Evolutionary conservation across 2,797 vertebrate species (phyloP), one percentile per base, ranked within the genome.

Genomic region (Orientallactaga sibirica): DNA sequence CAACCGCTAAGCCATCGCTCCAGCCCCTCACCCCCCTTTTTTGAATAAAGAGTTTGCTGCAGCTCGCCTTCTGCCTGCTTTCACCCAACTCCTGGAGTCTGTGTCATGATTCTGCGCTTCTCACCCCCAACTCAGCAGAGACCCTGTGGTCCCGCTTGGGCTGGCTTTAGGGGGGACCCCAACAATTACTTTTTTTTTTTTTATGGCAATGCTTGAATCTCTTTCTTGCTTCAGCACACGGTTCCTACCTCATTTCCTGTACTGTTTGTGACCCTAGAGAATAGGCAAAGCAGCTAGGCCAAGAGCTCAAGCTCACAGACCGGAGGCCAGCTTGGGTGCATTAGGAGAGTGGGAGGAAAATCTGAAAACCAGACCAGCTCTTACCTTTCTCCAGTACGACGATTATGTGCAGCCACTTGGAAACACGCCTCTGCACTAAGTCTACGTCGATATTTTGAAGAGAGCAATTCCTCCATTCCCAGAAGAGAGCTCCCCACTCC

Each of bases 331-430:
- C 16, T 15, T 70, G 29, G 5, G 33, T 1, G 4, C 27, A 16
- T 9, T 29, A 8, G 71, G 16, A 4, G 33, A 19, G n/a, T 1
- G 2, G 15, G 3, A 70, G 20, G n/a, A 58, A 41, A 68, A 41
- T 71, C 24, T 8, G 41, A 81, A 68, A 2, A 24, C 4, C 55
- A 58, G 15, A 64, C 22, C 33, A 1, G 29, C 25, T 27, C 16
- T 90, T 96, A 98, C 98, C 98, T 98, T 98, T 98, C 79, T 98
- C 98, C 37, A 98, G 94, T 41, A 97, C 79, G 7, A 90, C 90
- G 75, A 98, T 92, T 6, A 96, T 97, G 5, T 97, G 96, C 71
- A 97, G 97, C 95, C 98, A 98, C 52, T 97, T 96, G 43, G 95
- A 97, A 76, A 98, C 97, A 1, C 92, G 96, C 76, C 91, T 98